A percentile compares a stretch with the other conserved stretches of the same genome.
Evolutionary conservation across 1,140 invertebrate species (phyloP).

Genomic region (Brachionus manjavacas): DNA sequence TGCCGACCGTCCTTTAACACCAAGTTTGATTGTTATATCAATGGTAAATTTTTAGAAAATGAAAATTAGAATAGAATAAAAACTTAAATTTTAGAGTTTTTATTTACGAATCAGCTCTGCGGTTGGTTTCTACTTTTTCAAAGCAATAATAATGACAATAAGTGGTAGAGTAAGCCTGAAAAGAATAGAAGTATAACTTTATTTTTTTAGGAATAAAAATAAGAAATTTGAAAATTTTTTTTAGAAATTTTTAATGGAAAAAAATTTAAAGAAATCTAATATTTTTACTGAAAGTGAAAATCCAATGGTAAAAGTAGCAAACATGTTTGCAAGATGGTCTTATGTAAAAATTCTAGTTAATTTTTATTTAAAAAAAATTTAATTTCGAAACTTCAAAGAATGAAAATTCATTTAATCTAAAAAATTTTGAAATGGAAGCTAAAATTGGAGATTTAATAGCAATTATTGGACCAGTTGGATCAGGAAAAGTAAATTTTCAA

Average conservation of each 20-base stretch:
- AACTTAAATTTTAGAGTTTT: not conserved
- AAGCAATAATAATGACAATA: not conserved
- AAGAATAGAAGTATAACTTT: not conserved
- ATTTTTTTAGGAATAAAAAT: not conserved
- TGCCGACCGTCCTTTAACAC: not conserved
- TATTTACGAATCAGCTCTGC: slow-evolving; percentile 14
- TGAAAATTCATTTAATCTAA: not conserved
- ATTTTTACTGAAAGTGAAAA: not conserved
- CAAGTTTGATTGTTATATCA: slow-evolving; percentile 24
- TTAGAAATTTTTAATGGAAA: not conserved
- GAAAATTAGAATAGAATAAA: too few species aligned
- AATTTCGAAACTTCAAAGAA: not conserved
- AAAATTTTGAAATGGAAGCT: slow-evolving; percentile 3
- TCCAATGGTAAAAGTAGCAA: not conserved
- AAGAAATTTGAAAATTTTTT: not conserved
- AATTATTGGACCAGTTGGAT: slow-evolving; percentile 23
- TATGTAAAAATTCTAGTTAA: not conserved
- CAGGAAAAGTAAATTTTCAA: slow-evolving; percentile 19
- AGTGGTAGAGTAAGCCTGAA: slow-evolving; percentile 3
- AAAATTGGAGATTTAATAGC: slow-evolving; percentile 62
- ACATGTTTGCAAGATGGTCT: not conserved
- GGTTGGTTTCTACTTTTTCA: slow-evolving; percentile 13
- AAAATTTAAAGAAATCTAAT: not conserved
- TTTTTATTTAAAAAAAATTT: not conserved
- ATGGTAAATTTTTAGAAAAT: not conserved